Evolutionary conservation across 1,140 invertebrate species (phyloP), one percentile per base, ranked within the genome.

Genomic region (Drosophila nikananu): DNA sequence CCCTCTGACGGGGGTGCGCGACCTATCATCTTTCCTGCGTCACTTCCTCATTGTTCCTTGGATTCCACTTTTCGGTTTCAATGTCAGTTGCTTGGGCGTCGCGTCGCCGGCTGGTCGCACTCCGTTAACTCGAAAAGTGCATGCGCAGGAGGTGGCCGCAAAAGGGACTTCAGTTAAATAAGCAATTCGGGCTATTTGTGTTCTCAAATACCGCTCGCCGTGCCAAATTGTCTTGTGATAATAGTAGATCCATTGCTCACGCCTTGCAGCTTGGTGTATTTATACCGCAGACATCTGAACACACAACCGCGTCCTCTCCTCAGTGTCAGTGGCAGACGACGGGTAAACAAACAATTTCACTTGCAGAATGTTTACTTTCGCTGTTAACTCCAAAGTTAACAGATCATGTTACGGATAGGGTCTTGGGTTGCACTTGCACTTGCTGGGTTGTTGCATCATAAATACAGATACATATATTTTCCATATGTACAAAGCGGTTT

Each of bases 151-250:
- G 9, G 27, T 30, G 4, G 2, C 4, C 17, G 9, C 27, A 9
- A 42, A 42, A 4, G 9, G 9, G 32, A 60, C 59, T 44, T 17
- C 7, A 51, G 8, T 49, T 13, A 60, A 62, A 63, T 63, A 75
- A 75, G 75, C 35, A 57, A 75, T 55, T 63, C 37, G 44, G 27
- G 39, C 41, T 74, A 73, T 72, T 60, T 63, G 48, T 46, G 32
- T 63, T 52, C 58, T 13, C 32, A 37, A 35, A 63, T 41, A 48
- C 49, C 17, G 23, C n/a, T 39, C 21, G 39, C 25, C 30, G 70
- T 75, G 72, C 72, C 70, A 75, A 75, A 75, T 44, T 61, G 30
- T 75, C 35, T 55, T 75, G 59, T 75, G 59, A 75, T 75, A 75
- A 75, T 51, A 75, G 41, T 39, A 23, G 70, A 75, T 75, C 35